Conservation (phyloP, 2,113 vertebrate species). For the Ursus arctos region DNA sequence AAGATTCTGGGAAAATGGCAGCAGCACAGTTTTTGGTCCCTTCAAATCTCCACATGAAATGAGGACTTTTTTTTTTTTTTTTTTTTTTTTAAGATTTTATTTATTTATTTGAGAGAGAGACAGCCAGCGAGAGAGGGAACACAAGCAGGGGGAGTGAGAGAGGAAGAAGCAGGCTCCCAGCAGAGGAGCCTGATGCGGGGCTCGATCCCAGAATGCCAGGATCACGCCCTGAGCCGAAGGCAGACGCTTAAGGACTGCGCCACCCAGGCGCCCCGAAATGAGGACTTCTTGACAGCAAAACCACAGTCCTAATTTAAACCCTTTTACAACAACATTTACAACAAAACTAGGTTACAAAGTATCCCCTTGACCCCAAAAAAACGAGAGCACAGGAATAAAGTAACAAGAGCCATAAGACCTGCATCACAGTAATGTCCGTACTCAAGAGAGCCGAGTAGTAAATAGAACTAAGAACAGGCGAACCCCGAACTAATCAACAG, state of each 20-base stretch:
- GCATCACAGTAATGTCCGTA: not conserved
- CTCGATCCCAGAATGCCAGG: too few relatives aligned
- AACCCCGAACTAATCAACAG: not conserved
- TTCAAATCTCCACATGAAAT: conserved; percentile 20
- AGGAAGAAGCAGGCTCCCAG: too few relatives aligned
- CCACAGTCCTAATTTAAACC: not conserved
- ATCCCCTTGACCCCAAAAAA: not conserved
- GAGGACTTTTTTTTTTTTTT: not conserved
- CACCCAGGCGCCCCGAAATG: not conserved
- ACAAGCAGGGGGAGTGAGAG: too few relatives aligned
- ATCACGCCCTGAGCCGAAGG: too few relatives aligned
- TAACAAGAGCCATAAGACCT: not conserved
- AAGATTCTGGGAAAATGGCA: conserved; percentile 4
- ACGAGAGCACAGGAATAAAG: not conserved
- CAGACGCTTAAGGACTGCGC: too few relatives aligned
- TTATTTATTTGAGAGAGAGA: too few relatives aligned
- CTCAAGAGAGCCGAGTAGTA: not conserved
- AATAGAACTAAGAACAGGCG: not conserved
- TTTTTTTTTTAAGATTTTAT: too few relatives aligned
- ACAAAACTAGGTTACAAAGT: not conserved
- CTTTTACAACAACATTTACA: not conserved
- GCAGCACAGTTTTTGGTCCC: not conserved
- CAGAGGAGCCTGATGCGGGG: too few relatives aligned
- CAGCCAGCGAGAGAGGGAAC: too few relatives aligned
- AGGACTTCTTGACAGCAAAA: conserved; percentile 12